Evolutionary conservation across 2,797 vertebrate species (phyloP).

Genomic region (Enteromius radiatus): DNA sequence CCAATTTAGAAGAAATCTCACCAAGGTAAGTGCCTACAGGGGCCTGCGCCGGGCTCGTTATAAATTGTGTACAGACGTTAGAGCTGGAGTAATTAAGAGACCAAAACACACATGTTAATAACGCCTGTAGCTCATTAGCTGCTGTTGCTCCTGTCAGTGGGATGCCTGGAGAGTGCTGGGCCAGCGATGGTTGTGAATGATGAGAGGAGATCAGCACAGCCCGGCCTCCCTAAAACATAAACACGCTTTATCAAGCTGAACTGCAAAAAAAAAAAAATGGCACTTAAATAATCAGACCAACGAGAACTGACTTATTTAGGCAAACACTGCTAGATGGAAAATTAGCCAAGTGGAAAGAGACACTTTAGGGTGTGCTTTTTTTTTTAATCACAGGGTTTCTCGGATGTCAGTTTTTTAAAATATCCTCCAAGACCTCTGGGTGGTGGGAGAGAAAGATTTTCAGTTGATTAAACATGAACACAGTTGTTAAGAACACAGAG

Average conservation of each 20-base stretch:
- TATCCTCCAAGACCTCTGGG: constrained; percentile 2
- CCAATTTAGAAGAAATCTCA: constrained; percentile 74
- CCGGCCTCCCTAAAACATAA: constrained; percentile 36
- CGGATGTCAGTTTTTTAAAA: background rate
- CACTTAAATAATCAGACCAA: constrained; percentile 30
- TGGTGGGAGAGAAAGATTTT: constrained; percentile 20
- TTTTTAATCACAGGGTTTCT: constrained; percentile 8
- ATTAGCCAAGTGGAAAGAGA: constrained; percentile 16
- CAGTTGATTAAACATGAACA: constrained; percentile 20
- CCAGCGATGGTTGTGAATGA: constrained; percentile 40
- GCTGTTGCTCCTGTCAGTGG: constrained; percentile 55
- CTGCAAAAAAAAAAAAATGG: background rate
- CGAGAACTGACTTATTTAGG: background rate
- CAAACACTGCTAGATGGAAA: constrained; percentile 3
- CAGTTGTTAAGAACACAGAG: constrained; percentile 14
- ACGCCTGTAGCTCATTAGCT: constrained; percentile 66
- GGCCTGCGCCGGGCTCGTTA: constrained; percentile 63
- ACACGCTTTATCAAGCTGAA: constrained; percentile 30
- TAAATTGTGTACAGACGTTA: constrained; percentile 63
- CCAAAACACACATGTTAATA: constrained; percentile 74
- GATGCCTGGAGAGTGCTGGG: constrained; percentile 33
- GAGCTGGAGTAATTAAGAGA: constrained; percentile 73
- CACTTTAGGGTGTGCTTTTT: constrained; percentile 14
- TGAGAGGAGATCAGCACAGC: constrained; percentile 38
- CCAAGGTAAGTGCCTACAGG: constrained; percentile 68